Base-by-base conservation (phyloP, 2,113 vertebrate species). In the Stigmatopora argus region DNA sequence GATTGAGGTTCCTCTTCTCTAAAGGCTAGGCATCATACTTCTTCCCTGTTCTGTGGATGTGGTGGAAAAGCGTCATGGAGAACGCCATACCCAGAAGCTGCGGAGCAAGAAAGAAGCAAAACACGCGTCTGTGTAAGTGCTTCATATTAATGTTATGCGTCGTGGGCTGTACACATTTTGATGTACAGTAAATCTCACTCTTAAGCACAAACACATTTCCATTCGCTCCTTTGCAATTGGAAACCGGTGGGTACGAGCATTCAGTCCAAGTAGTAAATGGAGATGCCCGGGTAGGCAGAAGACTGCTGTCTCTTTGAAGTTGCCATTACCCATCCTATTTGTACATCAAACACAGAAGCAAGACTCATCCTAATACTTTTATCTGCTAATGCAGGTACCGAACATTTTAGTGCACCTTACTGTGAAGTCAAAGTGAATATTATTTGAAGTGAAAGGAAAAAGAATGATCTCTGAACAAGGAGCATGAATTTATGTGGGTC, bases 41-140 rank as follows among this genome's bases (percentile, higher is more conserved):
- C 89, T 99, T 99, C 74, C 95, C 96, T 57, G 94, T 96, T 90
- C 95, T 93, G 89, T 95, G 96, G 90, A 98, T 97, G 84, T 99
- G 97, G 83, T 99, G 97, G 89, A 98, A 99, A 55, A 99, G 92
- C 7, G 93, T 98, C 95, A 99, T 97, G 87, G 97, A 98, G 89
- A 99, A 99, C 45, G 95, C 97, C 97, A 99, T 99, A 72, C 95
- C 97, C 80, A 99, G 92, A 70, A 99, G 94, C 97, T 99, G 92
- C 89, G 87, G 65, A 91, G 67, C 57, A 71, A 57, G 75, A 46
- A 2, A 79, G 38, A 75, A 35, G 48, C 61, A 11, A 4, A 21
- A 49, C 55, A 21, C 38, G 64, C 44, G 63, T 46, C 49, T 67
- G 31, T 34, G 38, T 61, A 12, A 44, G 59, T 11, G 7, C 59